Evolutionary conservation across 2,888 invertebrate species (phyloP), one percentile per base, ranked within the genome.

Genomic region (Emmelina monodactyla): DNA sequence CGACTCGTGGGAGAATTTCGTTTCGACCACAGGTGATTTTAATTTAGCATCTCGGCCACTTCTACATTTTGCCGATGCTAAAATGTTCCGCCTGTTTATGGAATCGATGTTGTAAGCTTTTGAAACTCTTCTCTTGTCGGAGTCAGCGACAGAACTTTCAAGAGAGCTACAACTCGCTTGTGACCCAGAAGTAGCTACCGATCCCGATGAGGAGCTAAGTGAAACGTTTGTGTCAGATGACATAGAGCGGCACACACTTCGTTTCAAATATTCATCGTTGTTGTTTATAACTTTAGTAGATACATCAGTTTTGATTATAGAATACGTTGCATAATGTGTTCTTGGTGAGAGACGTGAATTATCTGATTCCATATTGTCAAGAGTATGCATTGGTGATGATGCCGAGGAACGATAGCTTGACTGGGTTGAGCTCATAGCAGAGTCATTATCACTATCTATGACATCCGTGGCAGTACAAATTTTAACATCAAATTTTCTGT

Each of bases 381-480:
- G 76, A n/a, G 80, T 84, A 36, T 85, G 85, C 44, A 89, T 89
- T 1, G 92, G 92, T 15, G 92, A 91, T 44, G 86, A 85, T 40
- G 86, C 87, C 43, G 88, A 86, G 2, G 89, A 90, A 46, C 89
- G 84, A 58, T 87, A 87, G 58, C 89, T 89, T 30, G 91, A 92
- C 35, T 91, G 87, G 47, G 89, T 89, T 32, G 89, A 90, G 59
- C 92, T 92, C 60, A 93, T 90, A 3, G 92, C 92, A 16, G 92
- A 93, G 64, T 94, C 93, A 53, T 91, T 92, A 61, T 93, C 93
- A 51, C 89, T 90, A 48, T 91, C 91, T 46, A 88, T 85, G 50
- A 78, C 71, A 53, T 64, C 83, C 22, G 75, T 75, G 22, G 69
- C 56, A 11, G 79, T 78, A 37, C 75, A 75, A 44, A 76, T 64